Conservation (phyloP, 2,797 vertebrate species). For the Tolypeutes matacus region DNA sequence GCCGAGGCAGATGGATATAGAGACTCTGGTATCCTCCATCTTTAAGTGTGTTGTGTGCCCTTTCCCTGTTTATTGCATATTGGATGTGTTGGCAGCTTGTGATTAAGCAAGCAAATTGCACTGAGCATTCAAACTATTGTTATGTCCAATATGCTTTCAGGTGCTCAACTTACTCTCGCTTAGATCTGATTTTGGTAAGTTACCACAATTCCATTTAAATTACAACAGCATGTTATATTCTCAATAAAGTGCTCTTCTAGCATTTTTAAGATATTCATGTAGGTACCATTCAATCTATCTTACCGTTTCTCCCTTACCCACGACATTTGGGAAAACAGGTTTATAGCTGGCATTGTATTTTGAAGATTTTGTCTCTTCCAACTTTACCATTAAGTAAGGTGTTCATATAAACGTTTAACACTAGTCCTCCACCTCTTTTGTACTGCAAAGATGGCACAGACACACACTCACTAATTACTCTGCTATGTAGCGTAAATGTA, state of each 20-base stretch:
- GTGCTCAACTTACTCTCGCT: too few species aligned
- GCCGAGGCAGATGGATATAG: too few species aligned
- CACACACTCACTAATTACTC: not conserved
- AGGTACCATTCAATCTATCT: not conserved
- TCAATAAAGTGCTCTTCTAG: not conserved
- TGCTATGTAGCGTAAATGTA: not conserved
- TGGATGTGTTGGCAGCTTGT: too few species aligned
- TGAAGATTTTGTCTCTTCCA: not conserved
- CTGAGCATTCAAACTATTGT: too few species aligned
- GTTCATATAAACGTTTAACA: not conserved
- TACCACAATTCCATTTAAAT: too few species aligned
- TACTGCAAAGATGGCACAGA: not conserved
- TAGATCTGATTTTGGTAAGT: too few species aligned
- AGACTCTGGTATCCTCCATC: too few species aligned
- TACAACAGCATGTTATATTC: not conserved
- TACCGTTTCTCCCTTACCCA: not conserved
- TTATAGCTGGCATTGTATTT: not conserved
- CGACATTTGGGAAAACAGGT: not conserved
- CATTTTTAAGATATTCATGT: constrained; percentile 2
- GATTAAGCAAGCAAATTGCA: too few species aligned
- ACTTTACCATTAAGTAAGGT: not conserved
- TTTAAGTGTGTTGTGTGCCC: too few species aligned
- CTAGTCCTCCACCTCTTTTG: not conserved
- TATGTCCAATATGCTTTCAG: too few species aligned
- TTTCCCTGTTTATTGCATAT: too few species aligned